Conservation (phyloP, 2,888 invertebrate species). For the Acanthacorydalis orientalis region DNA sequence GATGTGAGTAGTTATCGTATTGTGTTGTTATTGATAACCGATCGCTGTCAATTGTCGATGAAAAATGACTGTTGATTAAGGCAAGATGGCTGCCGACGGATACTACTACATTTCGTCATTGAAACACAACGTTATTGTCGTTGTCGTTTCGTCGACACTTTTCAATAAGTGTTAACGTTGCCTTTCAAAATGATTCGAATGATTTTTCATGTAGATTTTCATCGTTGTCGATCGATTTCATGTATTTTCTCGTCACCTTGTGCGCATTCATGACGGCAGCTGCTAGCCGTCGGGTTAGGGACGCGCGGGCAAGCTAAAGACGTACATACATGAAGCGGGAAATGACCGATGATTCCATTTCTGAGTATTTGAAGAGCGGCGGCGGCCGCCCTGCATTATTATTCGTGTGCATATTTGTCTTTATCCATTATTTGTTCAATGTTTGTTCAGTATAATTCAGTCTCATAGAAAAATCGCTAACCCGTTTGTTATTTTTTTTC, state of each 20-base stretch:
- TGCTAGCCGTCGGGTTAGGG: conserved; percentile 4
- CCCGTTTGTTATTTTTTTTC: neutral
- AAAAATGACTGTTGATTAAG: neutral
- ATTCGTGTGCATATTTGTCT: neutral
- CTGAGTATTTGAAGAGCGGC: neutral
- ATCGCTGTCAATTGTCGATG: neutral
- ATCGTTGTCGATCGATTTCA: neutral
- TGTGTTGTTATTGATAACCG: neutral
- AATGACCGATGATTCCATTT: neutral
- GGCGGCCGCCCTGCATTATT: neutral
- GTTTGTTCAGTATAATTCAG: neutral
- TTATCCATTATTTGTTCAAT: neutral
- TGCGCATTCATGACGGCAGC: neutral
- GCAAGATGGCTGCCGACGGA: conserved; percentile 30
- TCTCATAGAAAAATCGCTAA: neutral
- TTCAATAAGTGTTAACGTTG: neutral
- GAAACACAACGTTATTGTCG: neutral
- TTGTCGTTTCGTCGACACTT: neutral
- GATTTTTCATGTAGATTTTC: neutral
- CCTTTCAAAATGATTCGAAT: neutral
- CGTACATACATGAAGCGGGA: conserved; percentile 3
- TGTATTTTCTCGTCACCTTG: too few relatives aligned
- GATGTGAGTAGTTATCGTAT: neutral
- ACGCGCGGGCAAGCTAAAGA: conserved; percentile 2
- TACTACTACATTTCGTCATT: neutral